Conservation (phyloP, 2,113 vertebrate genomes). For the Melanerpes formicivorus region DNA sequence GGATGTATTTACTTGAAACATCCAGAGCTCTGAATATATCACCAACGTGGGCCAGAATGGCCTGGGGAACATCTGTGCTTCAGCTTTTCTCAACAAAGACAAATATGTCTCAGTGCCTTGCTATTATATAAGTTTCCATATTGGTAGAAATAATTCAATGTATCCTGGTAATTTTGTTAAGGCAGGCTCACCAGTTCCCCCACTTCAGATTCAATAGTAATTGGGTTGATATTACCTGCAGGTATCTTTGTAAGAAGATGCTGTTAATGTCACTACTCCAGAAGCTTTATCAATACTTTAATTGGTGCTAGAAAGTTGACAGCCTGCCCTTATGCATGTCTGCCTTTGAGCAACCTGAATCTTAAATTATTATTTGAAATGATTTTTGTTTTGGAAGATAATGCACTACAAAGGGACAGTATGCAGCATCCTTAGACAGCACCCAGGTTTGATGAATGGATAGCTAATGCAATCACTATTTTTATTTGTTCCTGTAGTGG, state of each 20-base stretch:
- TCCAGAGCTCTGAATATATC: slow-evolving; percentile 28
- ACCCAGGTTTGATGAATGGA: background rate
- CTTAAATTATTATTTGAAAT: slow-evolving; percentile 33
- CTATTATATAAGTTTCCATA: slow-evolving; percentile 37
- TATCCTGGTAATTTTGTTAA: slow-evolving; percentile 53
- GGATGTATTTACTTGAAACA: background rate
- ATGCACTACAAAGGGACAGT: background rate
- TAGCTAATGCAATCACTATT: slow-evolving; percentile 15
- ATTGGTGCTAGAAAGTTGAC: slow-evolving; percentile 37
- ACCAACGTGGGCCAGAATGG: background rate
- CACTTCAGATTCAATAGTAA: slow-evolving; percentile 52
- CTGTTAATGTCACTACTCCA: slow-evolving; percentile 48
- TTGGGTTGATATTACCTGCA: slow-evolving; percentile 53
- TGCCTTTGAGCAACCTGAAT: slow-evolving; percentile 28
- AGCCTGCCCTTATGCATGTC: background rate
- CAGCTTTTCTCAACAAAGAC: slow-evolving; percentile 51
- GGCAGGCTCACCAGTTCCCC: background rate
- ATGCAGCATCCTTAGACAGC: background rate
- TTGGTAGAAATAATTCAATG: slow-evolving; percentile 27
- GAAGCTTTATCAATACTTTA: slow-evolving; percentile 52
- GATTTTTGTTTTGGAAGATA: slow-evolving; percentile 3
- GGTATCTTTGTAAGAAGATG: slow-evolving; percentile 38
- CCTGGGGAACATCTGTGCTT: slow-evolving; percentile 38
- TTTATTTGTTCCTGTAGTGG: slow-evolving; percentile 25
- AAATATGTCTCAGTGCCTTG: background rate